phyloP scores from a whole-genome alignment of 2,113 vertebrate genomes.

The Antigone vipio region DNA sequence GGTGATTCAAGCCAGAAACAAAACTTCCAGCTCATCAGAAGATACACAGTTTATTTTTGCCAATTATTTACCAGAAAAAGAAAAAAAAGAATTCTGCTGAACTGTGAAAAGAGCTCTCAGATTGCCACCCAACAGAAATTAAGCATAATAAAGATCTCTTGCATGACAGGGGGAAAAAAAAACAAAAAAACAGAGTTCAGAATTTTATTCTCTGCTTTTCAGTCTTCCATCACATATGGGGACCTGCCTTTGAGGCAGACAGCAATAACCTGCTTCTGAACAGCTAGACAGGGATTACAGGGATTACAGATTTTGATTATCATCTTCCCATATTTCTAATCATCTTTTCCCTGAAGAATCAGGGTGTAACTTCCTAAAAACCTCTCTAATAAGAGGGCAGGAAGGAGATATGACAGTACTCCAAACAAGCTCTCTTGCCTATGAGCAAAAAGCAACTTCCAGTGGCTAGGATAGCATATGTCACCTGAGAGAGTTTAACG shows the following conservation, averaged over 20 bases:
- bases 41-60: not conserved
- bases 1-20: not conserved
- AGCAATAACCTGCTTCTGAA: not conserved
- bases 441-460: not conserved
- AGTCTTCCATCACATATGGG: not conserved
- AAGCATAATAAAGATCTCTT: not conserved
- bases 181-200: not conserved
- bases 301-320: not conserved
- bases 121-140: not conserved
- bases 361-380: not conserved
- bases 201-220: not conserved
- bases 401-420: not conserved
- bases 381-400: not conserved
- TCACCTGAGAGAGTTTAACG: conserved; percentile 80
- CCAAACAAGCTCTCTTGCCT: not conserved
- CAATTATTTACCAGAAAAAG: not conserved
- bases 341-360: not conserved
- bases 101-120: not conserved
- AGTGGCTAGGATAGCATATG: not conserved
- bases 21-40: not conserved
- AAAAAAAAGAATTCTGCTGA: not conserved
- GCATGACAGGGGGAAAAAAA: fast-evolving
- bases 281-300: not conserved
- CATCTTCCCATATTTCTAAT: not conserved
- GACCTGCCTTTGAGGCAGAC: not conserved